Base-by-base conservation (phyloP, 30 jellyfish, hydroid and myxozoan genomes). In the Pseudorhiza aurosa region DNA sequence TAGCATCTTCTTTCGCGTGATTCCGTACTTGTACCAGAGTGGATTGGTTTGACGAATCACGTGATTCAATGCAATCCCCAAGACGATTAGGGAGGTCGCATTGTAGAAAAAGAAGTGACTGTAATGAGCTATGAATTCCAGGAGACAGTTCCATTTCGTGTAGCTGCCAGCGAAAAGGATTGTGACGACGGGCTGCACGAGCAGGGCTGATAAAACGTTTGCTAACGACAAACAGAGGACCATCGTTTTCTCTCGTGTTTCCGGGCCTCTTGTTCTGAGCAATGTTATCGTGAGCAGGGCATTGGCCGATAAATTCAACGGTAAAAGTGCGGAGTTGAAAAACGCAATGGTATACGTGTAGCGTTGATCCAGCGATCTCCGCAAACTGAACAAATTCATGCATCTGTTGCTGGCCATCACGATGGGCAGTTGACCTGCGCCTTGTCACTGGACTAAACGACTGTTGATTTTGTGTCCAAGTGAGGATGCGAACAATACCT, bases 1-100 rank as follows among this genome's bases (percentile, higher is more conserved):
- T 12, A 77, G 42, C 15, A 64, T 49, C 39, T 51, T 40, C 22
- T 32, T 26, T 30, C 89, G 25, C 11, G 74, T 77, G 28, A 77
- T 21, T n/a, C 74, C 80, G 32, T 42, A 77, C 31, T 60, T 59
- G 35, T 77, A 77, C 81, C 89, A 77, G 26, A 19, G 17, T 9
- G 30, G 28, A 43, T 77, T 45, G 26, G 21, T n/a, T 1, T 32
- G 47, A 35, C 31, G 81, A 0, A 77, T 32, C n/a, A 28, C 19
- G 65, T 9, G 70, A 18, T 77, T 74, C 2, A 77, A 43, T 15
- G 82, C 89, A 21, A 77, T 46, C n/a, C 59, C 89, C 6, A 77
- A 51, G 56, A 46, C 50, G 0, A 40, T 60, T 36, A 60, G 63
- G 22, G 72, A 67, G 0, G 89, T 59, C 8, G 35, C 29, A 19